Evolutionary conservation across 2,888 invertebrate genomes (phyloP).

Genomic region (Nomada ruficornis): DNA sequence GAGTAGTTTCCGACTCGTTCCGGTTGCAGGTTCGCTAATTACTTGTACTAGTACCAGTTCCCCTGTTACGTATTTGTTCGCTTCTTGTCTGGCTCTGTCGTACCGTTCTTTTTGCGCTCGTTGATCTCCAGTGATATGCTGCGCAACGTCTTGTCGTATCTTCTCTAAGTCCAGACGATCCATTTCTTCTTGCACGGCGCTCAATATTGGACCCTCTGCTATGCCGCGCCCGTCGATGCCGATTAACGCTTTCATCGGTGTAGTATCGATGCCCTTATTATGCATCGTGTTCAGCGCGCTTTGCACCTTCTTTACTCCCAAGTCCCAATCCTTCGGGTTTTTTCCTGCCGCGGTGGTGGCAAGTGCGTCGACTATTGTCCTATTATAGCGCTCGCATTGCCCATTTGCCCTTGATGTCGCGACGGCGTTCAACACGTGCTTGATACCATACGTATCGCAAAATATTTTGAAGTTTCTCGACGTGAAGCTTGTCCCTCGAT

Average conservation of each 20-base stretch:
- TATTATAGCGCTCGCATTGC: slow-evolving; percentile 1
- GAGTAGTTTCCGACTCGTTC: slow-evolving; percentile 4
- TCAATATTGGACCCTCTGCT: neutral
- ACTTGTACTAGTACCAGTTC: neutral
- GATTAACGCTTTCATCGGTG: neutral
- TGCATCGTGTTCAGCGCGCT: neutral
- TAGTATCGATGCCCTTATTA: neutral
- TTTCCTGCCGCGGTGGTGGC: neutral
- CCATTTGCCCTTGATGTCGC: neutral
- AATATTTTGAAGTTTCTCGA: neutral
- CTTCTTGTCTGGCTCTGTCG: neutral
- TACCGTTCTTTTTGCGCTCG: slow-evolving; percentile 11
- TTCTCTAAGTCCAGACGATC: neutral
- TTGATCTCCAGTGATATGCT: neutral
- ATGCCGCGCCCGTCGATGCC: neutral
- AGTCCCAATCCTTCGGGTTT: neutral
- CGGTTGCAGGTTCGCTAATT: neutral
- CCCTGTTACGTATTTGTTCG: neutral
- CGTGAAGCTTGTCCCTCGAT: neutral
- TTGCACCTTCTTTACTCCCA: neutral
- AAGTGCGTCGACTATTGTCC: neutral
- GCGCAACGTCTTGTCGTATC: neutral
- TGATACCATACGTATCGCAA: neutral
- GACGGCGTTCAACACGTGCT: neutral
- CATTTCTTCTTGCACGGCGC: neutral